Conservation (phyloP, 2,113 vertebrate genomes). For the Forbesichthys agassizii region DNA sequence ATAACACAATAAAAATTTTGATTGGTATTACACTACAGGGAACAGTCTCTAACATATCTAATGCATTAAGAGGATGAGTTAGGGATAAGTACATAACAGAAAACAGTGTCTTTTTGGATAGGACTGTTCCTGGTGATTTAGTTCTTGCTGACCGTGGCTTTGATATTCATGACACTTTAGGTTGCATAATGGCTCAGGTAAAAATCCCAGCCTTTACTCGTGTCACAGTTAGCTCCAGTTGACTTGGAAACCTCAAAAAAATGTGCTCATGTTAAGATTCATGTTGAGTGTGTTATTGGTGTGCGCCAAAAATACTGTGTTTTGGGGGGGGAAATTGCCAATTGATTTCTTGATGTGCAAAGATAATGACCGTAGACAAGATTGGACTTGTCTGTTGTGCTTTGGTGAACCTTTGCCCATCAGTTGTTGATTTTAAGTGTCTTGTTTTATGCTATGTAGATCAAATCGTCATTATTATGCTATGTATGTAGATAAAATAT, state of each 20-base stretch:
- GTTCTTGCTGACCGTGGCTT: not conserved
- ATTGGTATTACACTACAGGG: too few relatives aligned
- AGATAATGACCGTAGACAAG: not conserved
- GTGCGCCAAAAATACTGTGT: too few relatives aligned
- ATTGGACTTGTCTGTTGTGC: too few relatives aligned
- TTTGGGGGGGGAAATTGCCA: not conserved
- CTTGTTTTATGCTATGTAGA: not conserved
- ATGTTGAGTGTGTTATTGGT: not conserved
- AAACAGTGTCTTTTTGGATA: not conserved
- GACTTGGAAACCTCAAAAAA: not conserved
- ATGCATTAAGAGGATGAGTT: too few relatives aligned
- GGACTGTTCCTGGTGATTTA: slow-evolving; percentile 14
- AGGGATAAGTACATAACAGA: too few relatives aligned
- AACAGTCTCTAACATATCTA: too few relatives aligned
- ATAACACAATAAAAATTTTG: too few relatives aligned
- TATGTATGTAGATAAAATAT: too few relatives aligned
- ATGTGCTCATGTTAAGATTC: not conserved
- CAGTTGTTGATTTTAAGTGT: too few relatives aligned
- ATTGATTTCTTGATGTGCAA: not conserved
- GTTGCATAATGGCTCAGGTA: not conserved
- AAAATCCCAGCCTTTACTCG: not conserved
- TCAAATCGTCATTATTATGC: too few relatives aligned
- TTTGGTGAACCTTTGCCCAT: too few relatives aligned
- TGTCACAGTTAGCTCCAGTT: not conserved
- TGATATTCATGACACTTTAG: not conserved